Evolutionary conservation across 92 coral and sea anemone species (phyloP).

Genomic region (Porites cylindrica): DNA sequence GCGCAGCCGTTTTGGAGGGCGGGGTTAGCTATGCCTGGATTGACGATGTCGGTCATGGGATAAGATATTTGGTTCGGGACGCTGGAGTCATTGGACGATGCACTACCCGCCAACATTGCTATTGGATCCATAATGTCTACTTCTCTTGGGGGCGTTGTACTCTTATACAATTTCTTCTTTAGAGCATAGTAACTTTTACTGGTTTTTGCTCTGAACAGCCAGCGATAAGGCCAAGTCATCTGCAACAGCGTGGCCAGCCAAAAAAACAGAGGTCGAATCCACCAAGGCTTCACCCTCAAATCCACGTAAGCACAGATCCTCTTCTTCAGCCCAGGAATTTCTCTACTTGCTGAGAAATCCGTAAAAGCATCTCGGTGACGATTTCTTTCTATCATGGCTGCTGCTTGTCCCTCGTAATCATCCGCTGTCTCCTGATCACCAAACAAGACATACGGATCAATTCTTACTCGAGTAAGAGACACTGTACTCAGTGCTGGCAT

Average conservation of each 20-base stretch:
- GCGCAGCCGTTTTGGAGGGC: no score
- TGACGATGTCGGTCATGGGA: no score
- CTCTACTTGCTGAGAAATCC: slow-evolving; percentile 52
- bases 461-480: slow-evolving; percentile 75
- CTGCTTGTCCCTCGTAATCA: slow-evolving; percentile 58
- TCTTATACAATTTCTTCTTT: slow-evolving; percentile 72
- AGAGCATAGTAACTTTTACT: slow-evolving; percentile 66
- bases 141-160: slow-evolving; percentile 64
- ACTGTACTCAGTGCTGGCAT: slow-evolving; percentile 72
- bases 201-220: slow-evolving; percentile 85
- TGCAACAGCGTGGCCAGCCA: slow-evolving; percentile 76
- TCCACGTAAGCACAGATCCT: slow-evolving; percentile 79
- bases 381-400: slow-evolving; percentile 66
- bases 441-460: slow-evolving; percentile 61
- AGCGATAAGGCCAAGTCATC: slow-evolving; percentile 84
- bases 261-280: slow-evolving; percentile 71
- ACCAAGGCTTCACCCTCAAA: slow-evolving; percentile 54
- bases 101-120: no score
- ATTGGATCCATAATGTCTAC: slow-evolving; percentile 65
- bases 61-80: no score
- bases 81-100: no score
- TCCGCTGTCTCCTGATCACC: slow-evolving; percentile 82
- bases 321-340: slow-evolving; percentile 73
- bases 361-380: slow-evolving; percentile 69
- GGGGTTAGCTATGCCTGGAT: no score